These are phyloP conservation scores for Macrophya annulata DNA, from an alignment of 2,888 invertebrate species.

Conservation along the genomic window DNA sequence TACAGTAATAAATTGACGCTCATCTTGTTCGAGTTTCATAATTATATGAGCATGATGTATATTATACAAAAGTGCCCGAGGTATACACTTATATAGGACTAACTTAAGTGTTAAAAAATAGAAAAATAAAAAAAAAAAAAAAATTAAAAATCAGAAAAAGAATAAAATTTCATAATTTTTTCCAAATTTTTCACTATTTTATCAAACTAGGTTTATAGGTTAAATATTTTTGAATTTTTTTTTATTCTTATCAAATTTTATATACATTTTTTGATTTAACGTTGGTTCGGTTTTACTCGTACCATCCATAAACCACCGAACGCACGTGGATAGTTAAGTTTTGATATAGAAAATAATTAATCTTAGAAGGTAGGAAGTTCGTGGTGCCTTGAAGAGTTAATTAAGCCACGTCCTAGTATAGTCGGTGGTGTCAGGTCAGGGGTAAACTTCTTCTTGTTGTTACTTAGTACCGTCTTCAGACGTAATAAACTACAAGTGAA, in stretches of 20 bases:
- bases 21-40: background rate
- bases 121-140: background rate
- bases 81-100: background rate
- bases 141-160: background rate
- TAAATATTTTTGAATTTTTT: too few species aligned
- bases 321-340: conserved; percentile 20
- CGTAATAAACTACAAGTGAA: conserved; percentile 16
- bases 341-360: conserved; percentile 39
- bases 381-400: conserved; percentile 43
- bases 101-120: background rate
- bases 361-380: conserved; percentile 7
- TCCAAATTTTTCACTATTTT: background rate
- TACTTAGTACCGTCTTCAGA: conserved; percentile 6
- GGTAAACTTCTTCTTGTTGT: conserved; percentile 25
- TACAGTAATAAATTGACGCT: conserved; percentile 22
- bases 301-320: conserved; percentile 6
- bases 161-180: background rate
- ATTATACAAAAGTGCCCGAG: background rate
- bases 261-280: background rate
- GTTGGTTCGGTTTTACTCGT: background rate
- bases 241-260: background rate
- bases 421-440: conserved; percentile 31
- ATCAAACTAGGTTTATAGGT: too few species aligned
- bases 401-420: conserved; percentile 27
- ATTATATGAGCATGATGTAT: background rate